A percentile compares a stretch with the other conserved stretches of the same genome.
These are phyloP conservation scores for Anguilla megastoma DNA, from an alignment of 2,797 vertebrate species.

Conservation along the genomic window DNA sequence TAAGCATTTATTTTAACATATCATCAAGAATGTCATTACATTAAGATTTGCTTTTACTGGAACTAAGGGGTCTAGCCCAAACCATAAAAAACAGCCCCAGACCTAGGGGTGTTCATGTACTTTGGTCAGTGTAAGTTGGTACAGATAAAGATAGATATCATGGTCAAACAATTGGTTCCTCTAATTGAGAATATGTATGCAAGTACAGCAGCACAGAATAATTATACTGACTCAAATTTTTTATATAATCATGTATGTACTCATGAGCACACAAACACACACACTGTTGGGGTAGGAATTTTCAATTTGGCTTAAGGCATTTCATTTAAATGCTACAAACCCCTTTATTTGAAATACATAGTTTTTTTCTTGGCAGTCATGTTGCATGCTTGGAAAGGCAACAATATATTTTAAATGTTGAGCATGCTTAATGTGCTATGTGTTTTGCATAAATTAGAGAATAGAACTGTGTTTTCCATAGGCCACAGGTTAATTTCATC, in stretches of 20 bases:
- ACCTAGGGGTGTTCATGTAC: neutral
- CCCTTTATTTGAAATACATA: neutral
- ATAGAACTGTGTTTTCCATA: neutral
- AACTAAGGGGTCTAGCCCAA: too few species aligned
- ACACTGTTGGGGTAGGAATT: neutral
- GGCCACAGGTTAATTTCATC: neutral
- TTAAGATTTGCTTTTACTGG: too few species aligned
- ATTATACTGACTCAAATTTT: neutral
- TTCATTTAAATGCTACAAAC: neutral
- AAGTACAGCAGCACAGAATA: neutral
- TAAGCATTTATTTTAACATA: neutral
- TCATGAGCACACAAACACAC: neutral
- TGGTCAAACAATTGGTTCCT: neutral
- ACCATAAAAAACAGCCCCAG: too few species aligned
- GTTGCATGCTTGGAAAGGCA: neutral
- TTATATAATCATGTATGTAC: neutral
- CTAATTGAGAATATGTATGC: too few species aligned
- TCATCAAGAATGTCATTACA: neutral
- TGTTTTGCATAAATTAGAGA: neutral
- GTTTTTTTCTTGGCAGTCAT: neutral
- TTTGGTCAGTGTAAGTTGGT: neutral
- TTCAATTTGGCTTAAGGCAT: neutral
- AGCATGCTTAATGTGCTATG: neutral
- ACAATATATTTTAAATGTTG: neutral
- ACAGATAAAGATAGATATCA: neutral